Conservation (phyloP, 2,113 vertebrate species). For the Salvelinus alpinus region DNA sequence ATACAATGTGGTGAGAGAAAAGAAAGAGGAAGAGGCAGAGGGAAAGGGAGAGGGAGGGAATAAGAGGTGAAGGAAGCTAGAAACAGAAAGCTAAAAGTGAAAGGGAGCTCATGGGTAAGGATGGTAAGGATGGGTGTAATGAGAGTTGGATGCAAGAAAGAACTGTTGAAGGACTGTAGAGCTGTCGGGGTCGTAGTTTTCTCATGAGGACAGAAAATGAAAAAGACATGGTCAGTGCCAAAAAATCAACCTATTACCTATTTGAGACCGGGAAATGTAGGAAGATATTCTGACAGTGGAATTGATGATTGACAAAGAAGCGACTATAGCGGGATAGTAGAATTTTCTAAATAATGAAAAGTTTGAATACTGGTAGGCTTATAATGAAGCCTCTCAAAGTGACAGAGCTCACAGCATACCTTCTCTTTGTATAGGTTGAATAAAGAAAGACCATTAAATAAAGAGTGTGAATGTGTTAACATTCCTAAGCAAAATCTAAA, state of each 20-base stretch:
- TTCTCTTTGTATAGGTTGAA: too few relatives aligned
- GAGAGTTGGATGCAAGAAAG: not conserved
- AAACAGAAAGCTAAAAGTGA: not conserved
- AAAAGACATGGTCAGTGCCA: not conserved
- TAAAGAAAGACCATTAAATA: too few relatives aligned
- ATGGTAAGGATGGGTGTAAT: not conserved
- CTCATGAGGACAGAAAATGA: constrained; percentile 2
- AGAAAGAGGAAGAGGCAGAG: constrained; percentile 23
- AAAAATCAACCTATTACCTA: not conserved
- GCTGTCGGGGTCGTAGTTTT: not conserved
- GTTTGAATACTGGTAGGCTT: too few relatives aligned
- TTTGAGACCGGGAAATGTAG: constrained; percentile 27
- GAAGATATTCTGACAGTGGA: constrained; percentile 13
- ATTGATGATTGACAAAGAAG: constrained; percentile 20
- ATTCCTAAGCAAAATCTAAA: too few relatives aligned
- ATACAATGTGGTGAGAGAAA: not conserved
- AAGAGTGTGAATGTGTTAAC: too few relatives aligned
- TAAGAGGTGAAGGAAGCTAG: constrained; percentile 13
- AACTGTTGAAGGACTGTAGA: not conserved
- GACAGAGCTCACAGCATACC: too few relatives aligned
- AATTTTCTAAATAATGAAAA: too few relatives aligned
- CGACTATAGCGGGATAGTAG: too few relatives aligned
- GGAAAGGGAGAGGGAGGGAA: constrained; percentile 39
- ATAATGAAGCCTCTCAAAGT: too few relatives aligned
- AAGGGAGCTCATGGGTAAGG: not conserved